phyloP scores from a whole-genome alignment of 1,140 invertebrate species.

The Formica exsecta region DNA sequence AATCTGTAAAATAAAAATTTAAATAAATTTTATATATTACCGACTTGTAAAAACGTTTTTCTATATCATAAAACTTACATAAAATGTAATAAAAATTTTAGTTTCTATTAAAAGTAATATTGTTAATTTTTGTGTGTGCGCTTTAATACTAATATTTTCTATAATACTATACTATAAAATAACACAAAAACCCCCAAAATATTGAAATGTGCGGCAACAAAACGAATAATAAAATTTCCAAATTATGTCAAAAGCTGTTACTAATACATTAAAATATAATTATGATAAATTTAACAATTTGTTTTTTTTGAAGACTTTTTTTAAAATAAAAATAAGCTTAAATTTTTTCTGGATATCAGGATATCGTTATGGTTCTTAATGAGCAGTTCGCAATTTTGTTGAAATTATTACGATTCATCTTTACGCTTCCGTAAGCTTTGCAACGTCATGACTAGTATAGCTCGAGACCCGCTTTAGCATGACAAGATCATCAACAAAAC shows the following conservation, averaged over 20 bases:
- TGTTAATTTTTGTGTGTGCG: too few relatives aligned
- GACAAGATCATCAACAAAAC: constrained; percentile 37
- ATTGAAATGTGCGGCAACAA: too few relatives aligned
- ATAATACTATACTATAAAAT: too few relatives aligned
- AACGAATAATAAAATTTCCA: too few relatives aligned
- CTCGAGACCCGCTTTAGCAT: constrained; percentile 2
- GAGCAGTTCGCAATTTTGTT: not conserved
- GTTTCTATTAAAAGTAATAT: not conserved
- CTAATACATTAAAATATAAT: not conserved
- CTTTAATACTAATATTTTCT: too few relatives aligned
- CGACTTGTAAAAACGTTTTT: not conserved
- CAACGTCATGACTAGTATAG: not conserved
- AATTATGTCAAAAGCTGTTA: not conserved
- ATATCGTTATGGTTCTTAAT: not conserved
- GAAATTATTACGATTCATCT: not conserved
- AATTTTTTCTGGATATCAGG: not conserved
- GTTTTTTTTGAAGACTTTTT: not conserved
- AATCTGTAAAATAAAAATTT: not conserved
- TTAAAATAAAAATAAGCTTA: not conserved
- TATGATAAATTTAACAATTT: not conserved
- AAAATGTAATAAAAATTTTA: not conserved
- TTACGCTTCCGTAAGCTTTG: not conserved
- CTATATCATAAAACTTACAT: not conserved
- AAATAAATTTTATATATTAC: not conserved
- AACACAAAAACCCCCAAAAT: too few relatives aligned